These are phyloP conservation scores for Brachionus rotundiformis DNA, from an alignment of 1,140 invertebrate genomes.

Conservation along the genomic window DNA sequence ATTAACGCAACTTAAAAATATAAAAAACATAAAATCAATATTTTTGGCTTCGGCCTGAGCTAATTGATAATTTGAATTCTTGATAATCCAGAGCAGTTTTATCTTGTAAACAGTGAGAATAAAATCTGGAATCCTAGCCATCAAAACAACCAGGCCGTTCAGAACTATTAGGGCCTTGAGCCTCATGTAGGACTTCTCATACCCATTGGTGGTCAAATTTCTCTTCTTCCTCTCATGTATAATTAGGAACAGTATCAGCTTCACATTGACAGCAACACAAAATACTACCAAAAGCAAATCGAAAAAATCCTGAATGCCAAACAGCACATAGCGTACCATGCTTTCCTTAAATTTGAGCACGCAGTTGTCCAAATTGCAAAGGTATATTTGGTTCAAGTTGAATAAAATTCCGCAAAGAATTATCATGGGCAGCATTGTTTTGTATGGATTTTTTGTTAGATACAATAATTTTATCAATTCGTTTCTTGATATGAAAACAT, in stretches of 20 bases:
- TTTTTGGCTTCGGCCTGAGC: neutral
- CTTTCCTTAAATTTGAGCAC: neutral
- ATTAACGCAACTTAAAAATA: neutral
- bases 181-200: neutral
- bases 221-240: neutral
- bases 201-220: neutral
- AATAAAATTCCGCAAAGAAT: neutral
- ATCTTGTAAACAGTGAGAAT: neutral
- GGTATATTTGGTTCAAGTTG: neutral
- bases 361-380: neutral
- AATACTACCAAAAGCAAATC: neutral
- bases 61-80: neutral
- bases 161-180: neutral
- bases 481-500: neutral
- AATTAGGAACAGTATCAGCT: neutral
- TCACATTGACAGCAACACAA: neutral
- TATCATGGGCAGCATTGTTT: neutral
- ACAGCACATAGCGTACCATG: neutral
- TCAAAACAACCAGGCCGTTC: neutral
- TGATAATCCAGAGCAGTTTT: neutral
- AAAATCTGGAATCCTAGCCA: neutral
- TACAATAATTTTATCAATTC: neutral
- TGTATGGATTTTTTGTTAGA: neutral
- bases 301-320: neutral
- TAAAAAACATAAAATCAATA: neutral